Conservation (phyloP, 2,113 vertebrate species). For the Coptodon rendalli region DNA sequence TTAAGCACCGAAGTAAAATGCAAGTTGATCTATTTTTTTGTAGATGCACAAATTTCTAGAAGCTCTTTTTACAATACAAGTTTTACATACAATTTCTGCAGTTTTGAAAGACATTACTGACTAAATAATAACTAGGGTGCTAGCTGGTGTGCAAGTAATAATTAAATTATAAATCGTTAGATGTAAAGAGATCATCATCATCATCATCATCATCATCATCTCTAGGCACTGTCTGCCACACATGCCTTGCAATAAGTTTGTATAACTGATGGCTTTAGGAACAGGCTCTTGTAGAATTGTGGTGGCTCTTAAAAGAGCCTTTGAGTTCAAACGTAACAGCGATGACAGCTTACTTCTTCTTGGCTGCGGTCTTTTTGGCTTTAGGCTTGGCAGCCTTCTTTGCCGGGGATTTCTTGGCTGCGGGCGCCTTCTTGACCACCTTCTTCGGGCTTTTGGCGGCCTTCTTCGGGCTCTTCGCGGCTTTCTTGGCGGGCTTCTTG, state of each 20-base stretch:
- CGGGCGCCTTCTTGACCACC: background rate
- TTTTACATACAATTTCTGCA: background rate
- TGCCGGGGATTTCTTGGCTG: background rate
- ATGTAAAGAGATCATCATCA: background rate
- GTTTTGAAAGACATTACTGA: background rate
- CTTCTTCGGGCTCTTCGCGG: background rate
- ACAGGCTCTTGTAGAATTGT: background rate
- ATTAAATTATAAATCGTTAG: background rate
- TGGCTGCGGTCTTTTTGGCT: conserved; percentile 4
- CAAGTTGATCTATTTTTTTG: no score
- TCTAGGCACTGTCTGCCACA: accelerated
- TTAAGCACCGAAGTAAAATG: no score
- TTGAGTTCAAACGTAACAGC: background rate
- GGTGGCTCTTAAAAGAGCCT: background rate
- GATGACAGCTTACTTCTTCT: conserved; percentile 12
- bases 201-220: no score
- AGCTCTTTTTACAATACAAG: accelerated
- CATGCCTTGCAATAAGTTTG: background rate
- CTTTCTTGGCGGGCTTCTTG: background rate
- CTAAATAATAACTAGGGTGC: background rate
- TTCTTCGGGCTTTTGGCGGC: background rate
- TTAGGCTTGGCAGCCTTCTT: background rate
- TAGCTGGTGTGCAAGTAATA: accelerated
- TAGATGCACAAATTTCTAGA: accelerated
- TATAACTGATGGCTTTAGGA: accelerated